These are phyloP conservation scores for Ecliptopera silaceata DNA, from an alignment of 2,888 invertebrate species.

Conservation along the genomic window DNA sequence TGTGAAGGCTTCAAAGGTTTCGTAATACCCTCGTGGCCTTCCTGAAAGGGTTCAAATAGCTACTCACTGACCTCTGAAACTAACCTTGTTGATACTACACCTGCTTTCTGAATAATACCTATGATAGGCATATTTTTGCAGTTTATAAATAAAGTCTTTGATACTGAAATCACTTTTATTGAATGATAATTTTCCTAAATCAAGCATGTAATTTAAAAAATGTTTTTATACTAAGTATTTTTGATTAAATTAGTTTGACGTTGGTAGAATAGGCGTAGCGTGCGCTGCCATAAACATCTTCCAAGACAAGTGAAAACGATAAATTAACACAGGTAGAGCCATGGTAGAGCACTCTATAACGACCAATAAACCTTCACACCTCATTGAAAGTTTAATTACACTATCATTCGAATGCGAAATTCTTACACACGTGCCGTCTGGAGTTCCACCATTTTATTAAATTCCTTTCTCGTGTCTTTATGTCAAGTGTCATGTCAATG, in stretches of 20 bases:
- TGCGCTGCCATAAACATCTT: conserved; percentile 1
- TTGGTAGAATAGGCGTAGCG: not conserved
- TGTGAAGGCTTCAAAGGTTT: not conserved
- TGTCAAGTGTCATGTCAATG: conserved; percentile 11
- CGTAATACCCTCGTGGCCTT: not conserved
- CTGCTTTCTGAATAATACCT: not conserved
- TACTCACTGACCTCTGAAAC: conserved; percentile 3
- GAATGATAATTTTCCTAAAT: too few relatives aligned
- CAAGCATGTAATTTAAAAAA: too few relatives aligned
- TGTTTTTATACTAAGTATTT: too few relatives aligned
- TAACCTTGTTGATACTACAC: not conserved
- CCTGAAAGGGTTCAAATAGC: conserved; percentile 9
- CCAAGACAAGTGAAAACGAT: conserved; percentile 6
- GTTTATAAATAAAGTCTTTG: too few relatives aligned
- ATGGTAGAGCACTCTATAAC: not conserved
- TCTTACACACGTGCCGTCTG: conserved; percentile 16
- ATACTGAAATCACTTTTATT: too few relatives aligned
- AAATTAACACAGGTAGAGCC: not conserved
- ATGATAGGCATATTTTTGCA: too few relatives aligned
- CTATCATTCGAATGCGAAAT: conserved; percentile 18
- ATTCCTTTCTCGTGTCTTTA: conserved; percentile 24
- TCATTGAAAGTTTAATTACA: conserved; percentile 24
- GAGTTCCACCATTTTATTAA: conserved; percentile 23
- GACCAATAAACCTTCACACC: conserved; percentile 4
- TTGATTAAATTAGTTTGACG: not conserved